These are phyloP conservation scores for Phataginus tricuspis DNA, from an alignment of 2,797 vertebrate species.

Conservation along the genomic window DNA sequence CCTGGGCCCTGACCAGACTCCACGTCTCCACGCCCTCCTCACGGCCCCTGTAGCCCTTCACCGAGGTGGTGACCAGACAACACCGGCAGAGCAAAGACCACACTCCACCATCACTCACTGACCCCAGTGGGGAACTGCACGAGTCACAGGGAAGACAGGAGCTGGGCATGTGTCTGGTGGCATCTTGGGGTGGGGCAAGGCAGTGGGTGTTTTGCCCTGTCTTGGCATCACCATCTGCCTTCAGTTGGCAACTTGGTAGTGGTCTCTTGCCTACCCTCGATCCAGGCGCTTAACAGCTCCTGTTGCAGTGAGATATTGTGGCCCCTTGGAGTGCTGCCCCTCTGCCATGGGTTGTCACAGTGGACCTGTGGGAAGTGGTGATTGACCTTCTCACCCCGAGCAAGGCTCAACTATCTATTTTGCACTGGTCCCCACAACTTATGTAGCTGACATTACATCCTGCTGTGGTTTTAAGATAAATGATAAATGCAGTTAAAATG, in stretches of 20 bases:
- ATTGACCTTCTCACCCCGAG: neutral
- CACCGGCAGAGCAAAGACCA: neutral
- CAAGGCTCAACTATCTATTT: neutral
- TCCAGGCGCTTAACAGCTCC: neutral
- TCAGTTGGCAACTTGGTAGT: neutral
- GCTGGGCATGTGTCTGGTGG: neutral
- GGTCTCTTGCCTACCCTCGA: neutral
- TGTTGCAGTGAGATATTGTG: neutral
- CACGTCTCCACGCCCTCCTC: neutral
- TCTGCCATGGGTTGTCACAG: no score
- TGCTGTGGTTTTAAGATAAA: neutral
- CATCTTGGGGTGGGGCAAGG: neutral
- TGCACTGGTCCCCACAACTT: neutral
- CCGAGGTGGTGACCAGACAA: neutral
- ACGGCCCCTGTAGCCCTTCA: neutral
- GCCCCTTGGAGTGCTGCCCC: neutral
- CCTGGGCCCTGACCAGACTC: neutral
- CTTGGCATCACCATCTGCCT: neutral
- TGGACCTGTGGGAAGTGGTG: neutral
- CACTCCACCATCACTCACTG: neutral
- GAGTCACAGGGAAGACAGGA: neutral
- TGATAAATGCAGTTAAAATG: neutral
- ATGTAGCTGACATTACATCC: neutral
- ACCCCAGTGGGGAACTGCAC: neutral
- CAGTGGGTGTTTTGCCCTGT: accelerated